These are phyloP conservation scores for Gobio gobio DNA, from an alignment of 2,113 vertebrate species.

Conservation along the genomic window DNA sequence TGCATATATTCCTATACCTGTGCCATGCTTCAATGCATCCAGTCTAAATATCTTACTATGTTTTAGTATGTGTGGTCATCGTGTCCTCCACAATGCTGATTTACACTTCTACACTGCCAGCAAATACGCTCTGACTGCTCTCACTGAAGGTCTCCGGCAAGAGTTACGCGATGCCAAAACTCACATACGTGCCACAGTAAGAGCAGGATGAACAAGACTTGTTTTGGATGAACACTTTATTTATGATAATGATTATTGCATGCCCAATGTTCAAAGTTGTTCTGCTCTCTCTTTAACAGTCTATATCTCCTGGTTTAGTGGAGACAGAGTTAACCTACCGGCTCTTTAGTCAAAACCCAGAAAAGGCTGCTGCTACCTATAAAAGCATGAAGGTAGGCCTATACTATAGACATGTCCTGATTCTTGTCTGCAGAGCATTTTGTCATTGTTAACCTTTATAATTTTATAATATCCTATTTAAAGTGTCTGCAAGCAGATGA, in stretches of 20 bases:
- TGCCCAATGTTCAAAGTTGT: background rate
- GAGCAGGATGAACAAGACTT: constrained; percentile 23
- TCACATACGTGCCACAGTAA: constrained; percentile 88
- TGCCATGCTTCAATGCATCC: background rate
- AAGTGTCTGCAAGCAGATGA: constrained; percentile 85
- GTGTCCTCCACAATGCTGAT: constrained; percentile 65
- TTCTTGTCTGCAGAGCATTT: background rate
- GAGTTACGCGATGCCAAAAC: constrained; percentile 84
- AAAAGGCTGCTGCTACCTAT: constrained; percentile 81
- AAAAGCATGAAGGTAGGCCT: constrained; percentile 78
- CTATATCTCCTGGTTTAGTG: constrained; percentile 85
- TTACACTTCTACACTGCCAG: constrained; percentile 86
- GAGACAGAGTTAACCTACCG: constrained; percentile 84
- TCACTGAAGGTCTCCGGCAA: constrained; percentile 87
- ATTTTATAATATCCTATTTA: background rate
- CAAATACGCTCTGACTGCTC: constrained; percentile 85
- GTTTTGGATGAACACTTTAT: background rate
- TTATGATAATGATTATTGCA: background rate
- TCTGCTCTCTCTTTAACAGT: constrained; percentile 68
- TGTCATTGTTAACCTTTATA: background rate
- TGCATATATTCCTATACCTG: background rate
- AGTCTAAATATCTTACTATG: background rate
- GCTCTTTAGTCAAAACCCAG: constrained; percentile 78
- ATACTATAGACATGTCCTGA: constrained; percentile 11
- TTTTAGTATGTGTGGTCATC: constrained; percentile 85